phyloP scores from a whole-genome alignment of 2,113 vertebrate species.

The Ardeotis arabs region DNA sequence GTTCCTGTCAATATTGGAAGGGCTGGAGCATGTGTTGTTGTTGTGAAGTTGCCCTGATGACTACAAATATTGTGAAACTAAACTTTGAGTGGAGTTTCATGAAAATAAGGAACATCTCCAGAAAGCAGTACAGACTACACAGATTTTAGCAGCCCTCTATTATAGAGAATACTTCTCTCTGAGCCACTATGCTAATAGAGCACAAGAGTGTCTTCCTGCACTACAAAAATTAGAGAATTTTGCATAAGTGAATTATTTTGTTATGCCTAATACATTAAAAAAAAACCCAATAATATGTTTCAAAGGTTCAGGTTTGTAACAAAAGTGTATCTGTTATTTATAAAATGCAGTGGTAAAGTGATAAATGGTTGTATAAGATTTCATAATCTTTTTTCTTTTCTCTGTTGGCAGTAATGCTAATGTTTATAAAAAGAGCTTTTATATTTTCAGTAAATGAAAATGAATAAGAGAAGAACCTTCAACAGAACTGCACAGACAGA shows the following conservation, averaged over 20 bases:
- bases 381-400: not conserved
- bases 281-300: not conserved
- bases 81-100: not conserved
- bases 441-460: not conserved
- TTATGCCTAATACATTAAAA: not conserved
- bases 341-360: not conserved
- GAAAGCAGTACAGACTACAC: not conserved
- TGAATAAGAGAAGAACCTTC: not conserved
- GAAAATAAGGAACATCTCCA: not conserved
- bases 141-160: not conserved
- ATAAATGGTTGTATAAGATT: not conserved
- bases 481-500: not conserved
- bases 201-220: slow-evolving; percentile 19
- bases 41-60: slow-evolving; percentile 89
- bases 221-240: not conserved
- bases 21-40: slow-evolving; percentile 91
- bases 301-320: not conserved
- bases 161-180: not conserved
- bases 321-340: not conserved
- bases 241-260: not conserved
- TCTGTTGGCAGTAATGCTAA: not conserved
- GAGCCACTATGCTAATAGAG: not conserved
- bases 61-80: not conserved
- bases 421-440: not conserved
- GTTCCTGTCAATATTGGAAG: slow-evolving; percentile 94